phyloP scores from a whole-genome alignment of 1,140 invertebrate species.

The Bombus turneri region DNA sequence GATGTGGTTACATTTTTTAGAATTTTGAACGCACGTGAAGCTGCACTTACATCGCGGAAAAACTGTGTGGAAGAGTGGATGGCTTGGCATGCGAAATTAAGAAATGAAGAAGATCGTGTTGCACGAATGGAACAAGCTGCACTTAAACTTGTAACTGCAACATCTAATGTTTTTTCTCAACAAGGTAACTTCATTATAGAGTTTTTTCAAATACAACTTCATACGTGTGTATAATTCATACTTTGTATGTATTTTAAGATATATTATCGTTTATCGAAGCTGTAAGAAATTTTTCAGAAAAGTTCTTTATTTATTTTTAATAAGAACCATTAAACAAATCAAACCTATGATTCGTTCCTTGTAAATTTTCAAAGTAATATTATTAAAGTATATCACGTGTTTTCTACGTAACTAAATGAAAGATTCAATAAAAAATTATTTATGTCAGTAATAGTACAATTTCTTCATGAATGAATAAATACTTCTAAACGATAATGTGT shows the following conservation, averaged over 20 bases:
- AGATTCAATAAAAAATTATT: too few species aligned
- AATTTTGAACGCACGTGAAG: slow-evolving; percentile 79
- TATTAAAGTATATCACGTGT: too few species aligned
- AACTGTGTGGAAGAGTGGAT: slow-evolving; percentile 81
- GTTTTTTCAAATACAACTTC: not conserved
- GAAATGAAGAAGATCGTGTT: slow-evolving; percentile 78
- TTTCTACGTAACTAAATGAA: too few species aligned
- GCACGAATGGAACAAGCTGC: slow-evolving; percentile 80
- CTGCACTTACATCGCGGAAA: slow-evolving; percentile 77
- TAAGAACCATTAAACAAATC: too few species aligned
- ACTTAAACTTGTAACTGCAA: slow-evolving; percentile 78
- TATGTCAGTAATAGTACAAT: not conserved
- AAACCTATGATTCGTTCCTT: too few species aligned
- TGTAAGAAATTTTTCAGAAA: too few species aligned
- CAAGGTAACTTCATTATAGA: slow-evolving; percentile 70
- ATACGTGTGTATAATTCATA: too few species aligned
- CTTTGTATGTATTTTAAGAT: too few species aligned
- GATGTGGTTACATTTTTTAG: slow-evolving; percentile 60
- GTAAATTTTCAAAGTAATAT: too few species aligned
- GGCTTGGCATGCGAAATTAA: slow-evolving; percentile 79
- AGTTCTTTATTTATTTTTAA: too few species aligned
- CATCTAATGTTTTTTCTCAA: slow-evolving; percentile 76
- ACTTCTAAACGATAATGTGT: not conserved
- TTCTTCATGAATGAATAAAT: not conserved
- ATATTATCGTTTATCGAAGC: too few species aligned